Conservation (phyloP, 2,888 invertebrate species). For the Drosophila ezoana region DNA sequence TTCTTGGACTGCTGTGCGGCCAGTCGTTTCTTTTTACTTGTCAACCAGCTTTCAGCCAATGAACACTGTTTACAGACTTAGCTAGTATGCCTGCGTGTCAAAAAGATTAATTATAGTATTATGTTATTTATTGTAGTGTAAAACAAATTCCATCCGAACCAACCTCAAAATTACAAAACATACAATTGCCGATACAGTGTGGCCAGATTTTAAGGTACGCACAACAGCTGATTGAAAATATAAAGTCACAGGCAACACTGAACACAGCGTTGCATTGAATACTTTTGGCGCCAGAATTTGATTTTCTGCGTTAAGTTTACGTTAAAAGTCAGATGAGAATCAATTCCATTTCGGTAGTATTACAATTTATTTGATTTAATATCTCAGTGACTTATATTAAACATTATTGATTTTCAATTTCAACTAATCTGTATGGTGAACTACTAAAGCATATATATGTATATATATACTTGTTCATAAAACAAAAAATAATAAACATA, state of each 20-base stretch:
- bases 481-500: constrained; percentile 6
- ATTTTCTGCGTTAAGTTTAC: background rate
- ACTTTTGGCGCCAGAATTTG: constrained; percentile 8
- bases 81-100: background rate
- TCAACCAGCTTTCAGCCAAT: background rate
- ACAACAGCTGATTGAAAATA: constrained; percentile 29
- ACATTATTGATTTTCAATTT: constrained; percentile 49
- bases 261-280: constrained; percentile 28
- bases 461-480: constrained; percentile 9
- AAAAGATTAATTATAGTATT: background rate
- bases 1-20: background rate
- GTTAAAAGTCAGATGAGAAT: background rate
- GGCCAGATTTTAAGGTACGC: constrained; percentile 15
- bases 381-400: constrained; percentile 48
- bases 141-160: constrained; percentile 43
- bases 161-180: constrained; percentile 76
- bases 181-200: constrained; percentile 34
- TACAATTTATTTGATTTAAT: constrained; percentile 58
- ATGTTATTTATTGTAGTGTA: constrained; percentile 3
- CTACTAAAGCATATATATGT: constrained; percentile 29
- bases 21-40: background rate
- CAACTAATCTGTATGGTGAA: constrained; percentile 52
- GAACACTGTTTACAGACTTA: background rate
- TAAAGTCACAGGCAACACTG: constrained; percentile 8
- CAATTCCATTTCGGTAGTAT: constrained; percentile 17